Conservation (phyloP, 2,113 vertebrate species). For the Piaya cayana region DNA sequence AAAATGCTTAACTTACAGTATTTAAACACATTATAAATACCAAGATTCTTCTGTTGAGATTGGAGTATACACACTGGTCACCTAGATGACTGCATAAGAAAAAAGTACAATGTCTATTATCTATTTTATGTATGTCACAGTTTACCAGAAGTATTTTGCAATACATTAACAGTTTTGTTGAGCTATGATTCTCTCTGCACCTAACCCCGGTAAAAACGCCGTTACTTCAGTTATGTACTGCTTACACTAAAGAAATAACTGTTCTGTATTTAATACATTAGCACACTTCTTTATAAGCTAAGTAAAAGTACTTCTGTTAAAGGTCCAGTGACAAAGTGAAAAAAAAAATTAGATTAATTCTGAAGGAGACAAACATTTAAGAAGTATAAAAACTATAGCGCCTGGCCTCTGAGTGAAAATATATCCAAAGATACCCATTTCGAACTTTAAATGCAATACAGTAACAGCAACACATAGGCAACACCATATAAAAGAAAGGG, state of each 20-base stretch:
- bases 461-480: not conserved
- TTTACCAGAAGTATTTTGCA: not conserved
- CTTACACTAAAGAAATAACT: not conserved
- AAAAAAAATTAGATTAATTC: not conserved
- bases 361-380: not conserved
- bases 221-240: not conserved
- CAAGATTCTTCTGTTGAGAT: not conserved
- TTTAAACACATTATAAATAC: not conserved
- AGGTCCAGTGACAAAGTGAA: not conserved
- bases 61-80: not conserved
- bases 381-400: not conserved
- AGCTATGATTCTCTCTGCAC: not conserved
- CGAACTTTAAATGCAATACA: not conserved
- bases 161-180: accelerated
- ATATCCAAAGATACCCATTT: not conserved
- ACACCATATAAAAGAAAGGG: not conserved
- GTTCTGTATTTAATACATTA: not conserved
- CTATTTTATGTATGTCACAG: not conserved
- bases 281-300: not conserved
- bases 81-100: not conserved
- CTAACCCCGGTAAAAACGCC: accelerated
- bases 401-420: not conserved
- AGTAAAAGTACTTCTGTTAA: not conserved
- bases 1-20: not conserved
- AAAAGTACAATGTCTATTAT: not conserved